Percentiles rank a stretch among this genome's conserved stretches.
These are phyloP conservation scores for Pedionomus torquatus DNA, from an alignment of 2,113 vertebrate species.

Conservation along the genomic window DNA sequence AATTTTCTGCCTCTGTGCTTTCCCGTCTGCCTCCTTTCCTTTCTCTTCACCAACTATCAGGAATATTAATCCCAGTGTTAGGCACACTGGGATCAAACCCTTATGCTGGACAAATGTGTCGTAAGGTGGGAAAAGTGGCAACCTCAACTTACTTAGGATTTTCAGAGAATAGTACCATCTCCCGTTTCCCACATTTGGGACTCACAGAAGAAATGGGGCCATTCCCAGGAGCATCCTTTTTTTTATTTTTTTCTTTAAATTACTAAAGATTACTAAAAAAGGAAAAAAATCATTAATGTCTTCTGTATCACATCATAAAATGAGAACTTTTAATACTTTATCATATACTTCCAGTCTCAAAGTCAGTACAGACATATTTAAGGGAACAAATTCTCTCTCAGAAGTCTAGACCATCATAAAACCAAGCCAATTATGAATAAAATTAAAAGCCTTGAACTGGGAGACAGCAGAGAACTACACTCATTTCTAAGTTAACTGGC, in stretches of 20 bases:
- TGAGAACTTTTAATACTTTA: not conserved
- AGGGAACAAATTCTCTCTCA: not conserved
- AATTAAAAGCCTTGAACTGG: not conserved
- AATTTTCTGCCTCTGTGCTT: not conserved
- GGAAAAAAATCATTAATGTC: not conserved
- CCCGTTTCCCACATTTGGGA: not conserved
- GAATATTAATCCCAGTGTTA: not conserved
- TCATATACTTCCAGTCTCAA: not conserved
- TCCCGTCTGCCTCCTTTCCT: not conserved
- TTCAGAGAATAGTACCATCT: not conserved
- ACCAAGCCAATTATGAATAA: not conserved
- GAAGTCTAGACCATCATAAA: not conserved
- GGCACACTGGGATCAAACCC: not conserved
- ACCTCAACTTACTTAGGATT: not conserved
- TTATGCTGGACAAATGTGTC: not conserved
- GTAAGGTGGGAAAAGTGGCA: accelerated
- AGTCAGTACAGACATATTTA: not conserved
- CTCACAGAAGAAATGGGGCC: not conserved
- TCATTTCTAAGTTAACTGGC: not conserved
- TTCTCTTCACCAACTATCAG: not conserved
- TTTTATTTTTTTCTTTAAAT: too few relatives aligned
- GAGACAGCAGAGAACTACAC: not conserved
- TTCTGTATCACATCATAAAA: not conserved
- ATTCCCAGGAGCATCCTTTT: not conserved
- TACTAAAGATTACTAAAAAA: not conserved